A percentile compares a stretch with the other conserved stretches of the same genome.
Conservation (phyloP, 2,888 invertebrate genomes). For the Caenorhabditis zanzibari region DNA sequence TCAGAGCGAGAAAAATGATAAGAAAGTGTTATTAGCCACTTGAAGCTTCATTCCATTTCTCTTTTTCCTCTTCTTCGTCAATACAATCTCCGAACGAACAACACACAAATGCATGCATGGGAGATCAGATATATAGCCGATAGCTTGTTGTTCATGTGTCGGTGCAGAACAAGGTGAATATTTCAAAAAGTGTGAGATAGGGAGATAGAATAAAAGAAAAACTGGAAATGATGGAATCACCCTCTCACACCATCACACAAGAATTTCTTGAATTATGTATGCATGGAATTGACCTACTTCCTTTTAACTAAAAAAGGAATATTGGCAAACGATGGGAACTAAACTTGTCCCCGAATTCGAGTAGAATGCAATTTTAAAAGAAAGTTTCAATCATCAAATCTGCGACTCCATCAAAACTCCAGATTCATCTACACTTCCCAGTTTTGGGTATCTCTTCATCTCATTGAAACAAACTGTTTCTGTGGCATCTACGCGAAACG, state of each 20-base stretch:
- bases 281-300: conserved; percentile 16
- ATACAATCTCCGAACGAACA: conserved; percentile 41
- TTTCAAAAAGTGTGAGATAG: conserved; percentile 11
- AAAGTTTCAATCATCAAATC: too few relatives aligned
- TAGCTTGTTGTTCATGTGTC: conserved; percentile 20
- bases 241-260: conserved; percentile 35
- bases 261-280: background rate
- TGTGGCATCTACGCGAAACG: conserved; percentile 4
- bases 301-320: background rate
- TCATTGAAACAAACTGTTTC: conserved; percentile 5
- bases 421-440: background rate
- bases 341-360: too few relatives aligned
- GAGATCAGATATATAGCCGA: conserved; percentile 8
- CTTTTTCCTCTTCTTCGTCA: background rate
- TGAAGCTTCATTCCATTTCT: conserved; percentile 13
- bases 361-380: too few relatives aligned
- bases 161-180: conserved; percentile 29
- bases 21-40: conserved; percentile 9
- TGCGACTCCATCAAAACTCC: background rate
- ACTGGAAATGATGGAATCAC: conserved; percentile 52
- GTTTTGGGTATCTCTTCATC: background rate
- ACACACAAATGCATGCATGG: conserved; percentile 28
- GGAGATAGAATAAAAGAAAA: conserved; percentile 4
- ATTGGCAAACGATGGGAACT: background rate
- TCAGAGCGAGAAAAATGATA: conserved; percentile 22